Conservation (phyloP, 2,113 vertebrate species). For the Myrmophylax atrothorax region DNA sequence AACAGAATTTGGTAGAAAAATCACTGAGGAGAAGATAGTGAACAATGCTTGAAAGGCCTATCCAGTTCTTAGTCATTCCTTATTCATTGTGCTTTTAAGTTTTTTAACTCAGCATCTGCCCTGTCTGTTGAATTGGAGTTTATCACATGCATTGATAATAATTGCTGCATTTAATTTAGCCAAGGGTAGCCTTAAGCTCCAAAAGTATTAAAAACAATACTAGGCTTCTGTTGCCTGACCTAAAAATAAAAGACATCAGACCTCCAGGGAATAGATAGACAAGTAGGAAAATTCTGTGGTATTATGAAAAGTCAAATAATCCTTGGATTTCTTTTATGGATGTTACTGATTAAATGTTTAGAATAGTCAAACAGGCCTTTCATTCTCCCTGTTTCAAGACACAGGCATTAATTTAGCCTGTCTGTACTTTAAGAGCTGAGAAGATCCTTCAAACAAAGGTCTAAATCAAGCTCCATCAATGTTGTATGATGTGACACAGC, state of each 20-base stretch:
- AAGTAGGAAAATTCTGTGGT: not conserved
- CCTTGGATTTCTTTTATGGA: not conserved
- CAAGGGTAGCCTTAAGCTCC: not conserved
- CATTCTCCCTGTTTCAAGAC: not conserved
- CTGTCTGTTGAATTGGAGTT: not conserved
- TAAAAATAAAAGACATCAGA: not conserved
- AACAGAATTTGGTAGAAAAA: not conserved
- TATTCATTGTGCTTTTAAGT: not conserved
- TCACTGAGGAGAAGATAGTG: not conserved
- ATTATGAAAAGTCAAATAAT: slow-evolving; percentile 1
- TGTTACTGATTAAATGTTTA: not conserved
- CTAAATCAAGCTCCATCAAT: not conserved
- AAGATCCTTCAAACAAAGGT: not conserved
- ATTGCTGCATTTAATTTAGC: not conserved
- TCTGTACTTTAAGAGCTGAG: not conserved
- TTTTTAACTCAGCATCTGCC: not conserved
- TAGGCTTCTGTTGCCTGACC: not conserved
- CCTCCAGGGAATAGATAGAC: not conserved
- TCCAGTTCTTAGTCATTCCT: not conserved
- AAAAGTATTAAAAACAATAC: not conserved
- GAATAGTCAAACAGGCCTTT: not conserved
- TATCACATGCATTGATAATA: not conserved
- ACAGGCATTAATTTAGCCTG: not conserved
- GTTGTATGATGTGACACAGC: not conserved
- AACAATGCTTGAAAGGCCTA: not conserved